Conservation (phyloP, 2,113 vertebrate genomes). For the Thamnophis sirtalis region DNA sequence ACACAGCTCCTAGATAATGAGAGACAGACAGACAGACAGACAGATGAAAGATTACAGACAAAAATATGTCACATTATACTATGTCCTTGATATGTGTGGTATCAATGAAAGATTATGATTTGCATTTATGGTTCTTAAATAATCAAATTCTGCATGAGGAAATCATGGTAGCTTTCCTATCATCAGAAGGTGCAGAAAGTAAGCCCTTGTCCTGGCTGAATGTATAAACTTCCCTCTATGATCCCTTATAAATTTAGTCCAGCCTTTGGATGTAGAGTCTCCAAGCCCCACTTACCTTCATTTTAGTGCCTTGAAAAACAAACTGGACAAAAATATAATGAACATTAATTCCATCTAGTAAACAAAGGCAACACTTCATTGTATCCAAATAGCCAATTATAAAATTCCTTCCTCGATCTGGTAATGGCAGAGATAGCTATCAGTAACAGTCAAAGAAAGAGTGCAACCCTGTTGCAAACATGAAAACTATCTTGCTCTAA, state of each 20-base stretch:
- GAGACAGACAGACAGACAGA: no score
- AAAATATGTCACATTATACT: slow-evolving; percentile 38
- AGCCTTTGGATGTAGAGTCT: neutral
- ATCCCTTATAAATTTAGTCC: neutral
- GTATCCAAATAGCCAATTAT: neutral
- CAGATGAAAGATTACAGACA: neutral
- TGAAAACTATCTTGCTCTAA: no score
- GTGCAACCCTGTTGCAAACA: no score
- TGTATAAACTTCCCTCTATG: neutral
- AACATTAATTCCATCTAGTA: neutral
- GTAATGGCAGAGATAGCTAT: no score
- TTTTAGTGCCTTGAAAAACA: neutral
- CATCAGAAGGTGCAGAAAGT: neutral
- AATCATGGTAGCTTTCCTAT: neutral
- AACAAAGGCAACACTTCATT: neutral
- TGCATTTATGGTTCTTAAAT: neutral
- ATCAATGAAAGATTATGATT: neutral
- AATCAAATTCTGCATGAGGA: neutral
- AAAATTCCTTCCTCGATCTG: no score
- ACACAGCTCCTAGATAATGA: slow-evolving; percentile 84
- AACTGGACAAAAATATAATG: neutral
- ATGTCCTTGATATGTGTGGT: slow-evolving; percentile 2
- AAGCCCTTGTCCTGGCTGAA: neutral
- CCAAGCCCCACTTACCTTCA: neutral
- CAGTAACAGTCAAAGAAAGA: no score